Conservation (phyloP, 2,888 invertebrate genomes). For the Cataglyphis albicans region DNA sequence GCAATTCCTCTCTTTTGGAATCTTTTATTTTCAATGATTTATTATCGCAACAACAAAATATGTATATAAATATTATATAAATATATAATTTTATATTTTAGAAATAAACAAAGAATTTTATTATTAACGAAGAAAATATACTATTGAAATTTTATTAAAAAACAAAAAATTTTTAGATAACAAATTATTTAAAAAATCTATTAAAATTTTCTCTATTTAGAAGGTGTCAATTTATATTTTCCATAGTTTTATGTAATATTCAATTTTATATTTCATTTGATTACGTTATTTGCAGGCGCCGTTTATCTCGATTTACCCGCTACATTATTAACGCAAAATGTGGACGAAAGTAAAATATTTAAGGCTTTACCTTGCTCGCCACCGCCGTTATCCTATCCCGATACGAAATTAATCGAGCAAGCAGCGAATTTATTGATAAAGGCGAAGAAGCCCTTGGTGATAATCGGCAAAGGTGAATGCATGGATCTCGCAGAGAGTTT, state of each 20-base stretch:
- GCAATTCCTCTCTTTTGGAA: too few relatives aligned
- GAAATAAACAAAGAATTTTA: background rate
- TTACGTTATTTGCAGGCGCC: slow-evolving; percentile 86
- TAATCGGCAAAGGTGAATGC: slow-evolving; percentile 92
- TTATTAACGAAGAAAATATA: background rate
- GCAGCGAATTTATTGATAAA: slow-evolving; percentile 90
- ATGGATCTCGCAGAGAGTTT: background rate
- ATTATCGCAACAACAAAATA: too few relatives aligned
- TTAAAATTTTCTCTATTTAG: background rate
- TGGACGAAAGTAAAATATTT: slow-evolving; percentile 81
- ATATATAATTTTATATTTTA: too few relatives aligned
- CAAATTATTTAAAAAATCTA: background rate
- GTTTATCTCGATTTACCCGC: slow-evolving; percentile 97
- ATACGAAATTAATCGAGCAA: slow-evolving; percentile 89
- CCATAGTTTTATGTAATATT: background rate
- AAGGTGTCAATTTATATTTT: background rate
- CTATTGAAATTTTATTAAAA: background rate
- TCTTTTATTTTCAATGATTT: too few relatives aligned
- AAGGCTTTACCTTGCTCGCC: slow-evolving; percentile 86
- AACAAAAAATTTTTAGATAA: background rate
- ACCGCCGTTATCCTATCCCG: slow-evolving; percentile 90
- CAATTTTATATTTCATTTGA: background rate
- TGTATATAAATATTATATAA: too few relatives aligned
- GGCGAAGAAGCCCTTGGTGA: slow-evolving; percentile 94
- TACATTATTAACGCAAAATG: slow-evolving; percentile 90